Base-by-base conservation (phyloP, 2,113 vertebrate species). In the Callithrix jacchus region DNA sequence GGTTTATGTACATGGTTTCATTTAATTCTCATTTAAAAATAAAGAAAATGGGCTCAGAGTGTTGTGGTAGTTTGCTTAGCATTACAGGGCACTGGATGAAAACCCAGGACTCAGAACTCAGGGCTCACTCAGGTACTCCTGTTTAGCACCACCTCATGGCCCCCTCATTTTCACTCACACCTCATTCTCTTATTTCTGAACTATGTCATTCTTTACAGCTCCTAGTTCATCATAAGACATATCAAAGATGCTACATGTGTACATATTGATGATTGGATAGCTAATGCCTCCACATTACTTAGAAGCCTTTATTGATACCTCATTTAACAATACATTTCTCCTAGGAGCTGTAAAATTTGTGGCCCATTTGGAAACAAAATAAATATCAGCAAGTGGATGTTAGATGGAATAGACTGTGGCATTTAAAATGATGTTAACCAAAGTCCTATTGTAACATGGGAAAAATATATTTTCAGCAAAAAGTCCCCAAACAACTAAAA, bases 341-440 rank as follows among this genome's bases (percentile, higher is more conserved):
- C 66, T 10, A 80, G 77, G 45, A 90, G 37, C 56, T 94, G 25
- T 73, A 32, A 87, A 74, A 77, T 85, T 42, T 89, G n/a, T 91
- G 42, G 8, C 6, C 45, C 3, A 45, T 54, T 86, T 89, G 27
- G 6, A 94, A 97, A 95, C 8, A 88, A 82, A 32, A 27, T 45
- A 88, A 71, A 76, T 94, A 81, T 88, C 35, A 66, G 12, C 86
- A 82, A 54, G 25, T 87, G 56, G 35, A 73, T 30, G 73, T 84
- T 18, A 82, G 35, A 27, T 79, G 6, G 14, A 61, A 87, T 64
- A 66, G 81, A 92, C 74, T 47, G 76, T 49, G 30, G 30, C 30
- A 58, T 87, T 95, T 95, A 89, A 94, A 93, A 58, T 73, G 49
- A 61, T 54, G 42, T 66, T 88, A 89, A 25, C 42, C 56, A 49